Conservation (phyloP, 2,888 invertebrate genomes). For the Phytoseiulus persimilis region DNA sequence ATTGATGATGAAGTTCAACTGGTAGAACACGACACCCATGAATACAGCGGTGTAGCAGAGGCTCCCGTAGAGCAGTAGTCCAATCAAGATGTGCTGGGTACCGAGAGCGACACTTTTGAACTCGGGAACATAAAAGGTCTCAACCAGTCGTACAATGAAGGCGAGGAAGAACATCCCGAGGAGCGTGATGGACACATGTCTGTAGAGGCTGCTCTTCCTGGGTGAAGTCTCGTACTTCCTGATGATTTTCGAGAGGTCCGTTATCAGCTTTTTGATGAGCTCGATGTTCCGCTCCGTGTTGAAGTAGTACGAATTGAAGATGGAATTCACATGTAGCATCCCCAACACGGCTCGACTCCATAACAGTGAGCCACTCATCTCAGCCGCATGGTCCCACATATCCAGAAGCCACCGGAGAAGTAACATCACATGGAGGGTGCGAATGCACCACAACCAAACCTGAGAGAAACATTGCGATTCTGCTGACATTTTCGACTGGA, state of each 20-base stretch:
- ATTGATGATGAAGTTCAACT: slow-evolving; percentile 22
- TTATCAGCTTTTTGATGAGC: not conserved
- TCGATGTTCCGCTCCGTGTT: slow-evolving; percentile 11
- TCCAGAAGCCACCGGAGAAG: slow-evolving; percentile 12
- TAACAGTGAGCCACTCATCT: slow-evolving; percentile 19
- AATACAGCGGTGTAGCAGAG: slow-evolving; percentile 10
- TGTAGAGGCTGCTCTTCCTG: not conserved
- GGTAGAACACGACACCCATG: slow-evolving; percentile 22
- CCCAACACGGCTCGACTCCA: slow-evolving; percentile 20
- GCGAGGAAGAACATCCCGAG: slow-evolving; percentile 21
- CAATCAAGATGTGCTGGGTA: slow-evolving; percentile 11
- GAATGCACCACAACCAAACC: slow-evolving; percentile 29
- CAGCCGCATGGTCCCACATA: slow-evolving; percentile 10
- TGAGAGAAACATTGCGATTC: not conserved
- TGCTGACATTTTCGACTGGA: too few relatives aligned
- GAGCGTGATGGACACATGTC: slow-evolving; percentile 10
- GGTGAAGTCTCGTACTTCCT: slow-evolving; percentile 22
- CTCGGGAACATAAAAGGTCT: slow-evolving; percentile 24
- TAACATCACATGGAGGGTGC: slow-evolving; percentile 7
- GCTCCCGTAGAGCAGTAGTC: slow-evolving; percentile 6
- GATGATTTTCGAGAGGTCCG: slow-evolving; percentile 21
- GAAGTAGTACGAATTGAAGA: slow-evolving; percentile 34
- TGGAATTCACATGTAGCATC: not conserved
- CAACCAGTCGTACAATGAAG: slow-evolving; percentile 14
- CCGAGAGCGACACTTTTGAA: slow-evolving; percentile 24